Base-by-base conservation (phyloP, 2,888 invertebrate species). In the Epinotia bilunana region DNA sequence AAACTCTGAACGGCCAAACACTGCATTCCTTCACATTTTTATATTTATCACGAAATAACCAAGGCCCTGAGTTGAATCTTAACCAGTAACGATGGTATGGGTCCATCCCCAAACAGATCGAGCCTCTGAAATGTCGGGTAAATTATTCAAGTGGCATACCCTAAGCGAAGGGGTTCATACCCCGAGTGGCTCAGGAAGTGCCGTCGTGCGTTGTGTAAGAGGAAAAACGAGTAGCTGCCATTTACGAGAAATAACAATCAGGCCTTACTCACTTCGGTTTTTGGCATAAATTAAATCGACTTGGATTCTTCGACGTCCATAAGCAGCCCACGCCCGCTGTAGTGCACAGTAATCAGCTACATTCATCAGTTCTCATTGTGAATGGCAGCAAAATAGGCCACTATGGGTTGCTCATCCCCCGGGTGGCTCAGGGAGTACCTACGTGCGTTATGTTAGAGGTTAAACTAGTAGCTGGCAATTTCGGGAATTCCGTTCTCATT, bases 81-180 rank as follows among this genome's bases (percentile, higher is more conserved):
- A 78, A 77, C 65, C 67, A 62, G 74, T 60, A 43, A 74, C 70
- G 68, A 68, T 72, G 72, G 76, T 72, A 68, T 72, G 72, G 76
- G 70, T 71, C 72, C 28, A 61, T 73, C 65, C 69, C 74, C 75
- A 72, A 74, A 71, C 78, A 79, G 77, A 83, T 86, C 77, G 78
- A 78, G 78, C 79, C 77, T 83, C 84, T 86, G 83, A 86, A 86
- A 83, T 80, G 80, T 81, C 80, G 82, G 85, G 83, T 89, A 88
- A 90, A 90, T 89, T 84, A 90, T 90, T 89, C 88, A 89, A 82
- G 78, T 80, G 80, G 80, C 84, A 83, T 84, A 81, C 83, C 83
- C 69, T 68, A 75, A 75, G 76, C 86, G 77, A 83, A 86, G 86
- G 88, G 90, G 89, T 87, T 88, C 85, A 85, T 87, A 84, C 85